Conservation (phyloP, 2,888 invertebrate genomes). For the Heliconius erato region DNA sequence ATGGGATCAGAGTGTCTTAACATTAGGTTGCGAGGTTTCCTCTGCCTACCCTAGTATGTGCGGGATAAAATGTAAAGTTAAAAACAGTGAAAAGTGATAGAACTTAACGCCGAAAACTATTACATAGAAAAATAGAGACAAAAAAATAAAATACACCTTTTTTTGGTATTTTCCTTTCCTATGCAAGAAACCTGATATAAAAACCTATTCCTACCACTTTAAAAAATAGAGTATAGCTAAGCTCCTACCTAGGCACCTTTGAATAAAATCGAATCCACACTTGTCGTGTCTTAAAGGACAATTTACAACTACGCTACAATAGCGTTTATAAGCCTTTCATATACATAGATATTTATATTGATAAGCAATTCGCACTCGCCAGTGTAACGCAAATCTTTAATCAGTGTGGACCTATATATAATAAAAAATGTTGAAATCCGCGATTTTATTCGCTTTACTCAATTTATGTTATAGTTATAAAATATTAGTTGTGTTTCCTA, state of each 20-base stretch:
- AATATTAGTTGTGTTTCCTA: constrained; percentile 61
- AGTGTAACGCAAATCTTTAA: constrained; percentile 3
- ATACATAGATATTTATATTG: not conserved
- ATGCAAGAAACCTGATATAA: too few species aligned
- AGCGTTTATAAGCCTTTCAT: not conserved
- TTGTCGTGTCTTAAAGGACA: not conserved
- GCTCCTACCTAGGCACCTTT: not conserved
- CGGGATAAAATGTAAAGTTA: too few species aligned
- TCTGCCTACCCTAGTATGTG: too few species aligned
- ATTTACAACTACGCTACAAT: not conserved
- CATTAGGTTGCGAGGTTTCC: too few species aligned
- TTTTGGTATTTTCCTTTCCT: too few species aligned
- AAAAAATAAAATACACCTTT: too few species aligned
- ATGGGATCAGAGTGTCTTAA: too few species aligned
- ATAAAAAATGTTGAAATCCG: not conserved
- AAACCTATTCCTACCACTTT: too few species aligned
- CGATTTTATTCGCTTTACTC: not conserved
- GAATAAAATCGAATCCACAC: not conserved
- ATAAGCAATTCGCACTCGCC: constrained; percentile 7
- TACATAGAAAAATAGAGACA: too few species aligned
- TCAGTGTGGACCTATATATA: not conserved
- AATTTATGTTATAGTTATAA: constrained; percentile 53
- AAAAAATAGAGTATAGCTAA: too few species aligned
- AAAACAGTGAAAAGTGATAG: too few species aligned
- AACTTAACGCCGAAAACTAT: too few species aligned